A percentile compares a stretch with the other conserved stretches of the same genome.
phyloP scores from a whole-genome alignment of 2,797 vertebrate genomes.

The Simalia tracyae region DNA sequence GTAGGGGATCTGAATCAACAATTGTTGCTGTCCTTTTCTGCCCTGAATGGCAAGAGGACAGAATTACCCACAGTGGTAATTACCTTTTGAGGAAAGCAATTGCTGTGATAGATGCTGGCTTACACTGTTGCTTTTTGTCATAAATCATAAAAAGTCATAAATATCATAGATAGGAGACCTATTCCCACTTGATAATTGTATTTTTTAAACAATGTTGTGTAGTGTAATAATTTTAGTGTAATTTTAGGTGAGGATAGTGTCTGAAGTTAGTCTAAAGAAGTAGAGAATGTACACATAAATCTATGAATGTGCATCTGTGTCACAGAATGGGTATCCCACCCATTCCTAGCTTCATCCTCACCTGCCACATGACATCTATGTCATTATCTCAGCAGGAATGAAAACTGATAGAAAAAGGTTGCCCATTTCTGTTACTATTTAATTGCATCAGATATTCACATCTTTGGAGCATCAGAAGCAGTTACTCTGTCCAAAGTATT shows the following conservation, averaged over 20 bases:
- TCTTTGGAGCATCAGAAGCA: not conserved
- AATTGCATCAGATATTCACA: not conserved
- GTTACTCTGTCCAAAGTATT: not conserved
- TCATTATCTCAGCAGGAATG: too few species aligned
- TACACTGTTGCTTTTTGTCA: not conserved
- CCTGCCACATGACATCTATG: too few species aligned
- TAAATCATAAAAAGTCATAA: not conserved
- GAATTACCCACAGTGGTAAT: not conserved
- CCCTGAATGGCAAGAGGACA: not conserved
- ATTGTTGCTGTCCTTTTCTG: not conserved
- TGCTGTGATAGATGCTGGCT: not conserved
- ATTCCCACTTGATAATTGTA: not conserved
- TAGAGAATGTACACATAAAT: not conserved
- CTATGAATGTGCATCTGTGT: not conserved
- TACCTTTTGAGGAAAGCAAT: too few species aligned
- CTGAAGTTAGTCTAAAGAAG: not conserved
- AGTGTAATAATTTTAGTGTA: too few species aligned
- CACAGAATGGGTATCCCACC: not conserved
- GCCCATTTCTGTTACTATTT: not conserved
- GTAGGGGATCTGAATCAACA: not conserved
- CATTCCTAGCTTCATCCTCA: too few species aligned
- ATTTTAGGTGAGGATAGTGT: too few species aligned
- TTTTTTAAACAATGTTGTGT: too few species aligned
- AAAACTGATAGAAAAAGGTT: too few species aligned
- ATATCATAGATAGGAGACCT: not conserved